Evolutionary conservation across 2,888 invertebrate genomes (phyloP).

Genomic region (Sisyra terminalis): DNA sequence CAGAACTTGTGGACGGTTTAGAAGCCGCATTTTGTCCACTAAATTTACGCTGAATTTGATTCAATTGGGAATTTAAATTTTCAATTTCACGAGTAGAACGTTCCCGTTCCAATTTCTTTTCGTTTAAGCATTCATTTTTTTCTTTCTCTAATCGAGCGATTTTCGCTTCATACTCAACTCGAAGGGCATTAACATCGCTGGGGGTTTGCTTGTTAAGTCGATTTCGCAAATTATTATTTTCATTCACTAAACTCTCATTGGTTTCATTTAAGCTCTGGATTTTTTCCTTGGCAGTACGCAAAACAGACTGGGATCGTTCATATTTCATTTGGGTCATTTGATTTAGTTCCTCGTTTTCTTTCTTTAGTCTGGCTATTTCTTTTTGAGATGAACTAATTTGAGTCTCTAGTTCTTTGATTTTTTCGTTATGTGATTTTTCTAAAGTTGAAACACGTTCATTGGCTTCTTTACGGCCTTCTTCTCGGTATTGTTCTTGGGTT

Average conservation of each 20-base stretch:
- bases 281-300: conserved; percentile 58
- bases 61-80: conserved; percentile 49
- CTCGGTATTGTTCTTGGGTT: conserved; percentile 28
- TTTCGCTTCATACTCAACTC: conserved; percentile 52
- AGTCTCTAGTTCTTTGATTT: conserved; percentile 27
- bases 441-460: conserved; percentile 25
- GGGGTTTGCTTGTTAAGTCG: not conserved
- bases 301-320: conserved; percentile 31
- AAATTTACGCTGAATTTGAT: conserved; percentile 47
- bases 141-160: conserved; percentile 57
- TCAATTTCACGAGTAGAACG: conserved; percentile 45
- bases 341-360: conserved; percentile 28
- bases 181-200: conserved; percentile 23
- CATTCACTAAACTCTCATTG: conserved; percentile 41
- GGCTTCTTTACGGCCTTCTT: conserved; percentile 30
- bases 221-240: conserved; percentile 22
- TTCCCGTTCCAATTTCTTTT: conserved; percentile 33
- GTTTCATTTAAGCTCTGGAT: conserved; percentile 56
- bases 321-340: conserved; percentile 26
- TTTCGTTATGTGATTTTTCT: conserved; percentile 28
- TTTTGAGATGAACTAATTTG: conserved; percentile 27
- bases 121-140: conserved; percentile 42
- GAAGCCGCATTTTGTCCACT: conserved; percentile 39
- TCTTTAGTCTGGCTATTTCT: conserved; percentile 37
- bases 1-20: conserved; percentile 51